Conservation (phyloP, 2,888 invertebrate genomes). For the Lysandra bellargus region DNA sequence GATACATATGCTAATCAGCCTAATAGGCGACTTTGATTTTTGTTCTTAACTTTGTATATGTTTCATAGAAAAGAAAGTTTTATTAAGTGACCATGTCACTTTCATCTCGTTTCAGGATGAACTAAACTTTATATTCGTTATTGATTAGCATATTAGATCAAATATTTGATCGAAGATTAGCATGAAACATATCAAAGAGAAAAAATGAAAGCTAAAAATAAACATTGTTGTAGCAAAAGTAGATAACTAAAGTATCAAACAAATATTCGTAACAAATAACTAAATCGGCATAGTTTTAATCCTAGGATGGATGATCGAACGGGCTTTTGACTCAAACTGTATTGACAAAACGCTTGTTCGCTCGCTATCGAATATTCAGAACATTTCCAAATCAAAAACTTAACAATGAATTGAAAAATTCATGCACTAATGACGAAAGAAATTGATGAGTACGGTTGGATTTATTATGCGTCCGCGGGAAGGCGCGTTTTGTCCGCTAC, state of each 20-base stretch:
- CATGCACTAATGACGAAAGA: not conserved
- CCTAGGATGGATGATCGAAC: not conserved
- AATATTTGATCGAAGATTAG: too few species aligned
- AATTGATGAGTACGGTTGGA: not conserved
- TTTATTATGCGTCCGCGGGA: not conserved
- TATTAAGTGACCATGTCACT: too few species aligned
- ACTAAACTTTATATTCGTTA: too few species aligned
- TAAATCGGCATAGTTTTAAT: constrained; percentile 11
- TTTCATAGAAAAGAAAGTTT: too few species aligned
- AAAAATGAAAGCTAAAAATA: constrained; percentile 1
- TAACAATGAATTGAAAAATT: constrained; percentile 24
- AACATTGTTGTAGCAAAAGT: not conserved
- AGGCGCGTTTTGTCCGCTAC: too few species aligned
- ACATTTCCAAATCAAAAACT: constrained; percentile 30
- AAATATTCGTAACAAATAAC: constrained; percentile 10
- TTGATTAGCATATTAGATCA: not conserved
- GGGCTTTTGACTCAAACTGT: constrained; percentile 7
- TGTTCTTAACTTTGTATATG: too few species aligned
- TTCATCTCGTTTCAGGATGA: too few species aligned
- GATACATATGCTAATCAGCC: too few species aligned
- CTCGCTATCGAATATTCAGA: constrained; percentile 1
- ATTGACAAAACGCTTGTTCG: constrained; percentile 7
- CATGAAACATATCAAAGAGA: not conserved
- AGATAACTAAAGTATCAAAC: not conserved
- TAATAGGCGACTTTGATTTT: too few species aligned